A percentile compares a stretch with the other conserved stretches of the same genome.
Evolutionary conservation across 1,140 invertebrate genomes (phyloP).

Genomic region (Bombus breviceps): DNA sequence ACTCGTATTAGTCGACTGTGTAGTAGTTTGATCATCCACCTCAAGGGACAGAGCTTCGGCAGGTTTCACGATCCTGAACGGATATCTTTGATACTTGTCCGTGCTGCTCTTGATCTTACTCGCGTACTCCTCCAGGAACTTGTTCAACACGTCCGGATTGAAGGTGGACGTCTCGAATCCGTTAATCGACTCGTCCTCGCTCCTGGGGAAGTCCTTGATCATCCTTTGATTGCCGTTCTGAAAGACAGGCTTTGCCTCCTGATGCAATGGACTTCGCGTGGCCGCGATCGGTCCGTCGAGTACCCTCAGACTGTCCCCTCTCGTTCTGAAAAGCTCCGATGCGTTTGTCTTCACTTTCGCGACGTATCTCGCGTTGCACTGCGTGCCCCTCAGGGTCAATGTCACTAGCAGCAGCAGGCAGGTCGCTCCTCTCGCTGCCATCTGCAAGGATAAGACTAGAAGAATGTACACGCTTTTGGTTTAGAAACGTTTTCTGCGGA

Average conservation of each 20-base stretch:
- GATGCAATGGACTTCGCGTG: constrained; percentile 49
- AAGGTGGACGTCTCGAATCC: constrained; percentile 78
- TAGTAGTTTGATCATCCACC: constrained; percentile 78
- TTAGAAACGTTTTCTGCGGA: neutral
- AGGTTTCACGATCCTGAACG: constrained; percentile 80
- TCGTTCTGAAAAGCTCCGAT: constrained; percentile 62
- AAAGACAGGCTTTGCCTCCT: neutral
- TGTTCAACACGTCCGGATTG: constrained; percentile 83
- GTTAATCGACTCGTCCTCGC: constrained; percentile 64
- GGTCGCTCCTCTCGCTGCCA: constrained; percentile 69
- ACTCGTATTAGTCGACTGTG: constrained; percentile 70
- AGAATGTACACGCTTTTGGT: neutral
- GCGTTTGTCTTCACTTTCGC: constrained; percentile 63
- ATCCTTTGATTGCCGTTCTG: constrained; percentile 45
- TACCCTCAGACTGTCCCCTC: constrained; percentile 48
- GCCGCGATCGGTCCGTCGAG: constrained; percentile 51
- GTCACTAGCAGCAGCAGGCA: constrained; percentile 63
- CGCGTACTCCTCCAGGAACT: constrained; percentile 84
- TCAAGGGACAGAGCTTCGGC: constrained; percentile 79
- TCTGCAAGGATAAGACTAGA: constrained; percentile 63
- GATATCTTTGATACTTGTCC: constrained; percentile 77
- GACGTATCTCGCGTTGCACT: constrained; percentile 66
- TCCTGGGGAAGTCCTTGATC: constrained; percentile 47
- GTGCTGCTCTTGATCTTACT: constrained; percentile 83
- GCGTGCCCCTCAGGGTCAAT: constrained; percentile 53